Conservation (phyloP, 2,888 invertebrate genomes). For the Brachypalpus laphriformis region DNA sequence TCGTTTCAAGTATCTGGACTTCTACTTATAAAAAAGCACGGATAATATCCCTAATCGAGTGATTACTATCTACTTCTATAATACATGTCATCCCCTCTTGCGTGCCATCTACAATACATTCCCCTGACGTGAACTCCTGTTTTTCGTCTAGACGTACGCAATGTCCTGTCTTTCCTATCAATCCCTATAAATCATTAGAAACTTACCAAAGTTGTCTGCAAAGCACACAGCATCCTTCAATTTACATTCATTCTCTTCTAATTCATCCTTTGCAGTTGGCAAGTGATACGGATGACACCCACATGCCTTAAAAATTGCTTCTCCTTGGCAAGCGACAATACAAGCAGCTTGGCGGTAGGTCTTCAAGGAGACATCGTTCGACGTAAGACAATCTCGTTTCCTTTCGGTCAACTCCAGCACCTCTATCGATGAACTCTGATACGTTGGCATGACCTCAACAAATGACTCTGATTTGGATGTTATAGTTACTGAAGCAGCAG, state of each 20-base stretch:
- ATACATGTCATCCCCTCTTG: too few relatives aligned
- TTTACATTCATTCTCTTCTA: slow-evolving; percentile 78
- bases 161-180: too few relatives aligned
- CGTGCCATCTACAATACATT: too few relatives aligned
- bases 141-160: too few relatives aligned
- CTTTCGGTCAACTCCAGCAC: slow-evolving; percentile 80
- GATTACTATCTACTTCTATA: too few relatives aligned
- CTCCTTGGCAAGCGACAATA: slow-evolving; percentile 79
- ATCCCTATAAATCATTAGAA: too few relatives aligned
- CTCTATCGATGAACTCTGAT: slow-evolving; percentile 80
- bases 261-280: slow-evolving; percentile 76
- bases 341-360: slow-evolving; percentile 81
- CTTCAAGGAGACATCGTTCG: slow-evolving; percentile 78
- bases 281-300: slow-evolving; percentile 81
- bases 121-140: too few relatives aligned
- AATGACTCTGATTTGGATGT: slow-evolving; percentile 81
- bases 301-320: slow-evolving; percentile 79
- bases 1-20: too few relatives aligned
- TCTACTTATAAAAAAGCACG: too few relatives aligned
- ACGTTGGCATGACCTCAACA: slow-evolving; percentile 81
- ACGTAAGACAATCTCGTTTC: slow-evolving; percentile 81
- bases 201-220: slow-evolving; percentile 79
- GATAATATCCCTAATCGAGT: too few relatives aligned
- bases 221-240: slow-evolving; percentile 80
- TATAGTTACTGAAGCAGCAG: slow-evolving; percentile 80